Base-by-base conservation (phyloP, 2,797 vertebrate genomes). In the Acipenser transmontanus region DNA sequence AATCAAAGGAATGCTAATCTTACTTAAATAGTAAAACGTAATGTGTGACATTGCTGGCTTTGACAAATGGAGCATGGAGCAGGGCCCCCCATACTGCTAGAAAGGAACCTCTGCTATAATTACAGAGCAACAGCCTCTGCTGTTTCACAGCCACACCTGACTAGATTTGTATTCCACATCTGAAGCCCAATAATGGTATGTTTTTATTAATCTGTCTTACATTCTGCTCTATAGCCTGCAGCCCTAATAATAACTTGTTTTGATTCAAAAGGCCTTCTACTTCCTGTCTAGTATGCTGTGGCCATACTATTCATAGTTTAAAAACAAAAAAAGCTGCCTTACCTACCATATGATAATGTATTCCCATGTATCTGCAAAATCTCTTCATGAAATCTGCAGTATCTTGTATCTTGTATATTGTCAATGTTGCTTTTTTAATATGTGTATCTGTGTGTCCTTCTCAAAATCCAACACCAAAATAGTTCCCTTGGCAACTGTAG, bases 271-370 rank as follows among this genome's bases (percentile, higher is more conserved):
- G 6, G 56, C 8, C 2, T 57, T 50, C 56, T 34, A 56, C 13
- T 47, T 50, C 59, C 64, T 47, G 17, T 66, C 57, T 66, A 14
- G 10, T 17, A 13, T 60, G 9, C 65, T 47, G 47, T 13, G 56
- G 57, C 34, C 56, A 59, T 49, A 62, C 59, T 61, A 51, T 50
- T 65, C 63, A 14, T 49, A n/a, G 57, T 12, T 61, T 63, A 52
- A 61, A 17, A 17, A 17, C 1, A 17, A 17, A 17, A 17, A 1
- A n/a, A n/a, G n/a, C 17, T 1, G 17, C 17, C 17, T 17, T 1
- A 17, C 17, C 17, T 17, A 17, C 17, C 17, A 17, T 17, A 17
- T 17, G 17, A 17, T 17, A 17, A 17, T 17, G 17, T 17, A 17
- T 17, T 17, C 17, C 17, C 17, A 17, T 17, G 17, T 17, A 17